A percentile compares a stretch with the other conserved stretches of the same genome.
phyloP scores from a whole-genome alignment of 2,113 vertebrate genomes.

The Brachypodius melanocephalos region DNA sequence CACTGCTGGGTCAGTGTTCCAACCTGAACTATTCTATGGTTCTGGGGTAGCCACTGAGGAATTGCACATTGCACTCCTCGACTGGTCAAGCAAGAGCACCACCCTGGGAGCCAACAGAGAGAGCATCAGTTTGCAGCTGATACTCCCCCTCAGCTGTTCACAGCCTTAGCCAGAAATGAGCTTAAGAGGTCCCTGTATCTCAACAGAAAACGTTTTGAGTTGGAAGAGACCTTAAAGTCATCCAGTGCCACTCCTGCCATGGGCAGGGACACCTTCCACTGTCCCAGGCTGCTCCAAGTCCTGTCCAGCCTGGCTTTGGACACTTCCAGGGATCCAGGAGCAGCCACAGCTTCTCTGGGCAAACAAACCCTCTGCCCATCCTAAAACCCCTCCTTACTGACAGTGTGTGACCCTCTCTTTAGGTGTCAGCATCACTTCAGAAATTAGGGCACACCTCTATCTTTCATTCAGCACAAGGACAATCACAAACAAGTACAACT shows the following conservation, averaged over 20 bases:
- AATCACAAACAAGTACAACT: background rate
- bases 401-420: background rate
- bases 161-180: background rate
- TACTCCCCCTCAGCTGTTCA: background rate
- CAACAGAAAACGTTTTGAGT: background rate
- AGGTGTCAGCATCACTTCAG: background rate
- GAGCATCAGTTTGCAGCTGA: no score
- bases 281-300: fast-evolving
- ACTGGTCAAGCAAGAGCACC: fast-evolving
- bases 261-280: background rate
- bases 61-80: background rate
- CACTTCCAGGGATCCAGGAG: background rate
- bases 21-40: fast-evolving
- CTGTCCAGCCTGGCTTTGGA: fast-evolving
- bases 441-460: fast-evolving
- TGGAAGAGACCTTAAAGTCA: background rate
- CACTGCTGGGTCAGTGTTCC: background rate
- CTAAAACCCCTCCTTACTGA: background rate
- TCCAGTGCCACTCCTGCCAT: no score
- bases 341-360: background rate
- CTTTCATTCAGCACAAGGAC: background rate
- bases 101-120: background rate
- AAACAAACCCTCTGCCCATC: background rate
- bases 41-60: background rate
- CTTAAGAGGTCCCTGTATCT: background rate